These are phyloP conservation scores for Sebastes iracundus DNA, from an alignment of 2,797 vertebrate genomes.

Conservation along the genomic window DNA sequence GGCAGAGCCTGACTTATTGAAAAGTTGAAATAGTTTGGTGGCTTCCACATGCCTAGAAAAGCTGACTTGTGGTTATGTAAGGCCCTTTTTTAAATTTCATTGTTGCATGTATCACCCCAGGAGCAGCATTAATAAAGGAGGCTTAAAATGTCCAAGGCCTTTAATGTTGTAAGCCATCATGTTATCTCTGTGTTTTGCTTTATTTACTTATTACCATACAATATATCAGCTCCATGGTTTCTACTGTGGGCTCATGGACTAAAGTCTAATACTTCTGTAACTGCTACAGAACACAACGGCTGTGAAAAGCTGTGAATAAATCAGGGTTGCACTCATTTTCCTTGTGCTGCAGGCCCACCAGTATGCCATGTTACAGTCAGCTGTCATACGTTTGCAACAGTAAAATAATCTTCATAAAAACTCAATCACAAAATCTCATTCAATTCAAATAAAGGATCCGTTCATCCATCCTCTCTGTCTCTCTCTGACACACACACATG, in stretches of 20 bases:
- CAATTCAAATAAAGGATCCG: background rate
- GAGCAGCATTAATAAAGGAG: constrained; percentile 31
- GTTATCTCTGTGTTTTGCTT: background rate
- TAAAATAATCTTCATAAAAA: background rate
- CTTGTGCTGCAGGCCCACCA: background rate
- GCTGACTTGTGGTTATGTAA: constrained; percentile 34
- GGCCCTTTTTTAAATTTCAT: background rate
- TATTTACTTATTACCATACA: constrained; percentile 17
- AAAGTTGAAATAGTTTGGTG: constrained; percentile 31
- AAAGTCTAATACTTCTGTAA: background rate
- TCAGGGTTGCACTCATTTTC: background rate
- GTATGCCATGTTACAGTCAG: background rate
- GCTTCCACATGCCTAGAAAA: background rate
- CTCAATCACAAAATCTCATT: background rate
- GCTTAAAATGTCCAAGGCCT: constrained; percentile 22
- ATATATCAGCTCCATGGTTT: background rate
- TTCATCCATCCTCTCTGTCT: background rate
- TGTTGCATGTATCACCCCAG: constrained; percentile 25
- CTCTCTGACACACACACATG: background rate
- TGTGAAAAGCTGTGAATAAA: background rate
- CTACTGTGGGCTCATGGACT: background rate
- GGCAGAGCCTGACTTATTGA: background rate
- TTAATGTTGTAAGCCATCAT: constrained; percentile 18
- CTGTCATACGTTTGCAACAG: background rate
- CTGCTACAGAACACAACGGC: background rate